Base-by-base conservation (phyloP, 2,888 invertebrate genomes). In the Apocheima hispidaria region DNA sequence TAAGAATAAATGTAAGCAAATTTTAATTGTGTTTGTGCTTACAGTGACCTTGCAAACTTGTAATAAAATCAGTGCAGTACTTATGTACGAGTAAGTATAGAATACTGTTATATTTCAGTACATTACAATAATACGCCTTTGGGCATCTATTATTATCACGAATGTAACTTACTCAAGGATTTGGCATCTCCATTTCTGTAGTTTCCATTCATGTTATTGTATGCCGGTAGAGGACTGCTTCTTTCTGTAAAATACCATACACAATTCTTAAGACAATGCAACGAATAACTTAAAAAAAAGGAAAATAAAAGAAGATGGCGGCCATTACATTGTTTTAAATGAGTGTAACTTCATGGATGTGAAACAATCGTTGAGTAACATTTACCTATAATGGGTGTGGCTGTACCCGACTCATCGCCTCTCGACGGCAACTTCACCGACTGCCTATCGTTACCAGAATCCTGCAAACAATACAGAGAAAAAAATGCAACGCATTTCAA, bases 151-250 rank as follows among this genome's bases (percentile, higher is more conserved):
- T n/a, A n/a, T n/a, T n/a, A n/a, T n/a, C n/a, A 16, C 16, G 10
- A 21, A 41, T 21, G n/a, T 3, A 46, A 30, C 90, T 87, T 80
- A 92, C 92, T 88, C 14, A 89, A 77, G 36, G 91, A 90, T 81
- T 86, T 92, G 6, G 79, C 71, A 66, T 92, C 92, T 35, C 83
- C 90, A 76, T 87, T 90, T 70, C 73, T 81, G 48, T 78, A 79
- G 63, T 75, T 84, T n/a, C 84, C 82, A 63, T 81, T 75, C 65
- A 70, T 66, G 33, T 30, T 60, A 50, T 68, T 86, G 63, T 81
- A 86, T 4, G n/a, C n/a, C n/a, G 79, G 66, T 16, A 82, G 62
- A n/a, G 87, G 82, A 55, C 79, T 85, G 57, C 63, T 71, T 41
- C 82, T 74, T 18, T 86, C 88, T 87, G 72, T 38, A 75, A 75